These are phyloP conservation scores for Meda fulgida DNA, from an alignment of 2,797 vertebrate genomes.

Conservation along the genomic window DNA sequence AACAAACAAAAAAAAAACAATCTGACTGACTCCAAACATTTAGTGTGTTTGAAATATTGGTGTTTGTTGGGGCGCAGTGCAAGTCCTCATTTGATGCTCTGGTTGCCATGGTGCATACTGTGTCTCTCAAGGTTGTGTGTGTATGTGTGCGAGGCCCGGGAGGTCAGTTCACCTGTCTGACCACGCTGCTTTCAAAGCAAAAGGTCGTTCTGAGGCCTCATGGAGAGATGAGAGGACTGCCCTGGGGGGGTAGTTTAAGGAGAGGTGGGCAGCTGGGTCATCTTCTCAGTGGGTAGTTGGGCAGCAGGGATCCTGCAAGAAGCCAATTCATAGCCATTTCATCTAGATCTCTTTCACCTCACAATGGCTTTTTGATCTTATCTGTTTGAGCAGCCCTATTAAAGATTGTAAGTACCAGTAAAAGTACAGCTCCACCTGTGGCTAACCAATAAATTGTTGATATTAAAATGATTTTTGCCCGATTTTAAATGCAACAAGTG, in stretches of 20 bases:
- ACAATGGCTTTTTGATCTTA: background rate
- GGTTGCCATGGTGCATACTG: background rate
- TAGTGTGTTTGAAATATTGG: background rate
- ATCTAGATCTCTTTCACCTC: background rate
- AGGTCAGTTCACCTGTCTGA: conserved; percentile 16
- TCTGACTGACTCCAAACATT: background rate
- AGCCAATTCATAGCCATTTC: background rate
- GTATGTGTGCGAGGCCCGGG: background rate
- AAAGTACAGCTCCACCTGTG: background rate
- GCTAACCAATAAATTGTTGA: background rate
- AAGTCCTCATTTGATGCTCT: background rate
- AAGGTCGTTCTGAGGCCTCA: conserved; percentile 34
- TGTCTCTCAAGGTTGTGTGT: conserved; percentile 7
- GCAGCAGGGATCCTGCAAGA: conserved; percentile 4
- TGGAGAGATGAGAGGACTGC: conserved; percentile 27
- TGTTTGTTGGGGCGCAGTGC: background rate
- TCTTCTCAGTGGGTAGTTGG: conserved; percentile 14
- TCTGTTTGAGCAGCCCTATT: background rate
- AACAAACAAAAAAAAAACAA: rapidly evolving
- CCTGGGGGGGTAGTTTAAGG: background rate
- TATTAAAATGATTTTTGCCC: background rate
- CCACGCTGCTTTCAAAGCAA: conserved; percentile 26
- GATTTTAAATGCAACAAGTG: background rate
- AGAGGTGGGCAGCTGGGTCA: background rate
- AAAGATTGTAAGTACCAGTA: background rate